Base-by-base conservation (phyloP, 1,140 invertebrate genomes). In the Lasioglossum albipes region DNA sequence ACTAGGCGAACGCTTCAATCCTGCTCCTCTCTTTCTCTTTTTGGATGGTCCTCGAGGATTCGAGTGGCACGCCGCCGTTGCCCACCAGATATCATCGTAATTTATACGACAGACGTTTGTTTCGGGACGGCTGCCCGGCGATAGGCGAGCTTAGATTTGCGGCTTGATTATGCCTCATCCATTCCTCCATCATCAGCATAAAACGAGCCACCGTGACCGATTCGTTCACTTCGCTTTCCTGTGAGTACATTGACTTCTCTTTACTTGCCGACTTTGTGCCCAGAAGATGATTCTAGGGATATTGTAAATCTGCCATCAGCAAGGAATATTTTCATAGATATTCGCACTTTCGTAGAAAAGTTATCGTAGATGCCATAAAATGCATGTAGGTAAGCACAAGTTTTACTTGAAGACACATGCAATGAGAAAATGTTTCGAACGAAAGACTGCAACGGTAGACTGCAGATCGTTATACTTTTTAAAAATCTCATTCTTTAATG, bases 41-140 rank as follows among this genome's bases (percentile, higher is more conserved):
- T 3, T 12, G 2, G 10, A 12, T 13, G 45, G 45, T 84, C 16
- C 67, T 79, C 80, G 42, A 54, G 57, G 67, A 75, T 72, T 72
- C 75, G 71, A 75, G 75, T 68, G 65, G 78, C 68, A 12, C 67
- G 41, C n/a, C 45, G 49, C 67, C 31, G 36, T 75, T 75, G 66
- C 12, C 42, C 42, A 41, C 59, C 71, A 84, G 86, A 87, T 87
- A 87, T 84, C 79, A 80, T 84, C 85, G 86, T 87, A 87, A 87
- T 87, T 87, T 87, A 87, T 87, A 75, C 82, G 78, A 67, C 72
- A 62, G 71, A 82, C 82, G 75, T 87, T 87, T 86, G 85, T 82
- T 84, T 87, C 79, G 75, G 27, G 59, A 45, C 73, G n/a, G 78
- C 82, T 57, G 59, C 61, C 64, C 65, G 45, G 72, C 75, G 78